Conservation (phyloP, 1,140 invertebrate genomes). For the Rhyzopertha dominica region DNA sequence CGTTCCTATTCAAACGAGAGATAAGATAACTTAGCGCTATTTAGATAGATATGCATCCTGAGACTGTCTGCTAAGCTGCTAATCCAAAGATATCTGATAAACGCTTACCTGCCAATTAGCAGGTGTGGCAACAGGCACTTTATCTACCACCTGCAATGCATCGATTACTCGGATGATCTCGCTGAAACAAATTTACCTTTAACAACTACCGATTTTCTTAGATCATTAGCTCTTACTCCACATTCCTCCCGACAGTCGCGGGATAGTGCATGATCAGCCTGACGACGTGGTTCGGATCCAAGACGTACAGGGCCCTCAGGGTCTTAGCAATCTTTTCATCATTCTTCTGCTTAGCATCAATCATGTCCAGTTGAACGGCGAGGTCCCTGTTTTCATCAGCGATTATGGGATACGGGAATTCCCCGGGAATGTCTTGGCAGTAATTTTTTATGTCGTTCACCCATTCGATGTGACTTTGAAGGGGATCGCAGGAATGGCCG, state of each 20-base stretch:
- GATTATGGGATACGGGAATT: slow-evolving; percentile 85
- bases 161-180: slow-evolving; percentile 87
- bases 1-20: background rate
- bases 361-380: slow-evolving; percentile 77
- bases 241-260: slow-evolving; percentile 85
- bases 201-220: background rate
- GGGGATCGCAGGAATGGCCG: slow-evolving; percentile 80
- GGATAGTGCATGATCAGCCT: slow-evolving; percentile 87
- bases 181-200: slow-evolving; percentile 52
- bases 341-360: slow-evolving; percentile 75
- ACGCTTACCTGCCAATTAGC: slow-evolving; percentile 77
- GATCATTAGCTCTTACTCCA: slow-evolving; percentile 64
- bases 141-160: slow-evolving; percentile 77
- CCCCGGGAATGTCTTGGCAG: slow-evolving; percentile 59
- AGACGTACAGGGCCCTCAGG: slow-evolving; percentile 79
- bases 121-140: slow-evolving; percentile 70
- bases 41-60: background rate
- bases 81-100: slow-evolving; percentile 12
- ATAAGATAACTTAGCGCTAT: background rate
- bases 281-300: slow-evolving; percentile 80
- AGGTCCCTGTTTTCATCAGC: slow-evolving; percentile 73
- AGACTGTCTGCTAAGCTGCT: background rate
- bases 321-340: slow-evolving; percentile 69
- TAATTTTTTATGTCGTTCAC: slow-evolving; percentile 75
- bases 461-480: slow-evolving; percentile 76